phyloP scores from a whole-genome alignment of 1,140 invertebrate species.

The Drosophila ficusphila region DNA sequence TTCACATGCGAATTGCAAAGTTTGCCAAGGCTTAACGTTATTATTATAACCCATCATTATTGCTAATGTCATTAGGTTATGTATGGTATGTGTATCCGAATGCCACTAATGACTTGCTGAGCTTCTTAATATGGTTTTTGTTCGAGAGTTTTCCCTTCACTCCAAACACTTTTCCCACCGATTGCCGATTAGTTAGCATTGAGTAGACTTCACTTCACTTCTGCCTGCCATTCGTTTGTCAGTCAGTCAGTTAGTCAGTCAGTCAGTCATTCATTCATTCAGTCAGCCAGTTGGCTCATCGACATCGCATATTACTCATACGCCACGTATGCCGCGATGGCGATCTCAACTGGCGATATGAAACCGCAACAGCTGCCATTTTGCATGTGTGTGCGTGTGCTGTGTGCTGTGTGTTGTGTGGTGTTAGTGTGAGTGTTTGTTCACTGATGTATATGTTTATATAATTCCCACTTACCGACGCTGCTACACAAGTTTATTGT shows the following conservation, averaged over 20 bases:
- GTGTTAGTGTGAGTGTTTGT: constrained; percentile 19
- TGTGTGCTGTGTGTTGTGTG: constrained; percentile 4
- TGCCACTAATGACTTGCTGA: neutral
- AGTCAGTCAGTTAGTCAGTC: neutral
- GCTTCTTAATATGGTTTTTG: neutral
- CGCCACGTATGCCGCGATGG: constrained; percentile 22
- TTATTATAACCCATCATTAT: too few species aligned
- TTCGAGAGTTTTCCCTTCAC: too few species aligned
- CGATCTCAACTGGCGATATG: constrained; percentile 41
- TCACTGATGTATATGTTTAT: constrained; percentile 77
- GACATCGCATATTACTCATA: constrained; percentile 42
- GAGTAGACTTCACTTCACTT: constrained; percentile 4
- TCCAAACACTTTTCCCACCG: neutral
- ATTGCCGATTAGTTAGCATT: constrained; percentile 4
- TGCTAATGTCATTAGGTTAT: too few species aligned
- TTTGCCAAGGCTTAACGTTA: too few species aligned
- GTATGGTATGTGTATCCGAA: too few species aligned
- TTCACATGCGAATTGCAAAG: too few species aligned
- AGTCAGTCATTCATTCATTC: neutral
- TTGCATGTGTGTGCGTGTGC: constrained; percentile 4
- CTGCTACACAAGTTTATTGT: constrained; percentile 68
- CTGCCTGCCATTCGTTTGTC: neutral
- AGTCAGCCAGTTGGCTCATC: constrained; percentile 14
- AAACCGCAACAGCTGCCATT: constrained; percentile 54
- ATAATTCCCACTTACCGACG: constrained; percentile 76